A percentile compares a stretch with the other conserved stretches of the same genome.
phyloP scores from a whole-genome alignment of 2,113 vertebrate genomes.

The Dipodomys ordii region DNA sequence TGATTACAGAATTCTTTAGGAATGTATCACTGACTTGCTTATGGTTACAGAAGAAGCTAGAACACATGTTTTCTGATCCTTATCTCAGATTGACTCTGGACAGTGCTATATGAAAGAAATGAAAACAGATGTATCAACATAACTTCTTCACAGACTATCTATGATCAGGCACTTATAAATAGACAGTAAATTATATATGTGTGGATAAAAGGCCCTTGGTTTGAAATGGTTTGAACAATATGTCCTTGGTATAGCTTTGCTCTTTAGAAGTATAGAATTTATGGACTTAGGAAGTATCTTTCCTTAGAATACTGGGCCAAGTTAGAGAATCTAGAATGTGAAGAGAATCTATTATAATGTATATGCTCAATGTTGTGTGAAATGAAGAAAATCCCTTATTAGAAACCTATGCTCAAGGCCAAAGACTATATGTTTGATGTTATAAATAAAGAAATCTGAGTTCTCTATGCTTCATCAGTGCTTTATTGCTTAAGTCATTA shows the following conservation, averaged over 20 bases:
- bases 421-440: neutral
- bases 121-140: neutral
- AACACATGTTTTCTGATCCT: neutral
- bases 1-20: neutral
- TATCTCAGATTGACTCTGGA: neutral
- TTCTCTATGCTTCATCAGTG: neutral
- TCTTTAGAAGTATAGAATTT: neutral
- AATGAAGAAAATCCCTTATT: fast-evolving
- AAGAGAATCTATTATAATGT: neutral
- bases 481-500: neutral
- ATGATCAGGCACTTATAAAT: neutral
- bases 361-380: neutral
- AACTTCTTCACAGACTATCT: neutral
- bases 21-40: neutral
- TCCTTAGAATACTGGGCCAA: neutral
- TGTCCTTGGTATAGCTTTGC: neutral
- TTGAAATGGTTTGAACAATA: neutral
- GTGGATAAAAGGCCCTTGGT: neutral
- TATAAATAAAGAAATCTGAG: neutral
- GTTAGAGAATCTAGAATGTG: neutral
- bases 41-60: neutral
- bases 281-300: neutral
- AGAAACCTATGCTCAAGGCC: neutral
- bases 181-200: neutral
- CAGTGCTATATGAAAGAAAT: neutral